Percentiles rank a stretch among this genome's conserved stretches.
These are phyloP conservation scores for Vanessa cardui DNA, from an alignment of 2,888 invertebrate species.

Conservation along the genomic window DNA sequence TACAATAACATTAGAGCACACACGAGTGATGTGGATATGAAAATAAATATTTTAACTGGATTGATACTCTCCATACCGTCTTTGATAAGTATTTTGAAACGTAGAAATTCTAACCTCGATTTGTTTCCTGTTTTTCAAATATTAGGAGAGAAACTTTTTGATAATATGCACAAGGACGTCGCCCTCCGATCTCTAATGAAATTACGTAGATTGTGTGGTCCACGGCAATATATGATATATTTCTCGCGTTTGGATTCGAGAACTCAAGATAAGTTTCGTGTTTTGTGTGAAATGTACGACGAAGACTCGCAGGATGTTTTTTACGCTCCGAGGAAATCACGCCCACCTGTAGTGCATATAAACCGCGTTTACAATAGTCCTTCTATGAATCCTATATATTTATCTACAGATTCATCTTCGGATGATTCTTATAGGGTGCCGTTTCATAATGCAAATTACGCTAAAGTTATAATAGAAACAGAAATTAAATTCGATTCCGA, in stretches of 20 bases:
- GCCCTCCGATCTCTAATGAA: slow-evolving; percentile 87
- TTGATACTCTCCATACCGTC: slow-evolving; percentile 86
- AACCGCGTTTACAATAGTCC: slow-evolving; percentile 65
- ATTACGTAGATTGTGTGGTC: slow-evolving; percentile 86
- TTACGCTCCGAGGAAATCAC: slow-evolving; percentile 67
- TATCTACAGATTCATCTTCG: slow-evolving; percentile 80
- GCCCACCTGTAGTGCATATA: slow-evolving; percentile 63
- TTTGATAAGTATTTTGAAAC: slow-evolving; percentile 81
- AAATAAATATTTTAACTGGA: slow-evolving; percentile 84
- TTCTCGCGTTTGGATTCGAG: slow-evolving; percentile 69
- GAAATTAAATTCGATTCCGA: slow-evolving; percentile 92
- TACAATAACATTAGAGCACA: slow-evolving; percentile 81
- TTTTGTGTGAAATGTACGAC: slow-evolving; percentile 71
- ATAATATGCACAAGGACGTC: slow-evolving; percentile 84
- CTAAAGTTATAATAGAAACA: slow-evolving; percentile 90
- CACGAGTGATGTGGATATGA: slow-evolving; percentile 76
- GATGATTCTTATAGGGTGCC: slow-evolving; percentile 82
- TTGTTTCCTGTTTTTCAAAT: slow-evolving; percentile 79
- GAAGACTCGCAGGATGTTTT: slow-evolving; percentile 77
- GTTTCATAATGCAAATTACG: slow-evolving; percentile 75
- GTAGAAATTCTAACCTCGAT: slow-evolving; percentile 74
- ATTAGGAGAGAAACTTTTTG: slow-evolving; percentile 81
- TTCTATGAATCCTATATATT: slow-evolving; percentile 56
- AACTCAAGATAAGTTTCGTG: slow-evolving; percentile 79
- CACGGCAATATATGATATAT: slow-evolving; percentile 84